Evolutionary conservation across 64 coral and sea anemone genomes (phyloP).

Genomic region (Pocillopora verrucosa): DNA sequence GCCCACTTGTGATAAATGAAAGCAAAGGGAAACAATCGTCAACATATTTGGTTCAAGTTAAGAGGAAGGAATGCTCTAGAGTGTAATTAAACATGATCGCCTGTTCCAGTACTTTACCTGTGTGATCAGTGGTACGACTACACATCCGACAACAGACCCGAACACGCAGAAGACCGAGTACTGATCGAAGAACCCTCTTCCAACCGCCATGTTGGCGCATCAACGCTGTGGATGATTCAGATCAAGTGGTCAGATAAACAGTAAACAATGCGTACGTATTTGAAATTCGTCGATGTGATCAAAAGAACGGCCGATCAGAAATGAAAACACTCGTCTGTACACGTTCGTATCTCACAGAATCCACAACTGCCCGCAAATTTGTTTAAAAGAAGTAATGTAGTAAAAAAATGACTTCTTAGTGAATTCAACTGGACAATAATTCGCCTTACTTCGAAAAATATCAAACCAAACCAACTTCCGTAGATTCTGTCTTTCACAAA

Average conservation of each 20-base stretch:
- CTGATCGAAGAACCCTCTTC: slow-evolving; percentile 99
- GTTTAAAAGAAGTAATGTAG: background rate
- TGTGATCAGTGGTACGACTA: slow-evolving; percentile 95
- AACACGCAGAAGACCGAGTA: slow-evolving; percentile 99
- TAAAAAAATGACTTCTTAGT: background rate
- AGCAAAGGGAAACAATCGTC: background rate
- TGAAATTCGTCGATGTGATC: slow-evolving; percentile 37
- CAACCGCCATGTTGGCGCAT: slow-evolving; percentile 93
- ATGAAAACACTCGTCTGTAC: slow-evolving; percentile 14
- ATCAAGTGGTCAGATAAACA: slow-evolving; percentile 18
- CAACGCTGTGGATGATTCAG: slow-evolving; percentile 12
- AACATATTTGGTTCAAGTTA: background rate
- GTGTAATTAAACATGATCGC: background rate
- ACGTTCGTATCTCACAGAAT: background rate
- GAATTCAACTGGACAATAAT: background rate
- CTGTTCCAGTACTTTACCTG: slow-evolving; percentile 67
- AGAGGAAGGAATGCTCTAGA: background rate
- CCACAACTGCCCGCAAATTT: background rate
- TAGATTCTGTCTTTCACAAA: background rate
- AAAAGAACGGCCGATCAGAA: slow-evolving; percentile 48
- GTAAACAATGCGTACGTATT: slow-evolving; percentile 6
- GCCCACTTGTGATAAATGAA: background rate
- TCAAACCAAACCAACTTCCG: slow-evolving; percentile 31
- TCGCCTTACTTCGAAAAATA: background rate
- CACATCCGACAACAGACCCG: slow-evolving; percentile 98